phyloP scores from a whole-genome alignment of 2,888 invertebrate genomes.

The Lamproptera curius region DNA sequence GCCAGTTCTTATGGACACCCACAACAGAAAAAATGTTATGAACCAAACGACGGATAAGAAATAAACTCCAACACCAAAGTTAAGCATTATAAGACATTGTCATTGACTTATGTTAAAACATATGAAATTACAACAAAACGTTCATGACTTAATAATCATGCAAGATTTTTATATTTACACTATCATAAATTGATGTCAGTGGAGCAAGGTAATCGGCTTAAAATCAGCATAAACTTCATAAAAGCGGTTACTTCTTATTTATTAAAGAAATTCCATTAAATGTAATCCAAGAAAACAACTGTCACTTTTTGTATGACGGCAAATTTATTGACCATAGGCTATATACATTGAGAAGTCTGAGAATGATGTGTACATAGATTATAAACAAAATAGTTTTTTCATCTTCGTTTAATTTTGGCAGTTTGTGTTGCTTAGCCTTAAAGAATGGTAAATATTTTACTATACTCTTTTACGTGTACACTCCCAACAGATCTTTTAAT shows the following conservation, averaged over 20 bases:
- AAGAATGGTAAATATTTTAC: too few species aligned
- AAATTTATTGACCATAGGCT: too few species aligned
- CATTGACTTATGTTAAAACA: constrained; percentile 8
- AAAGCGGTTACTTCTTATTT: background rate
- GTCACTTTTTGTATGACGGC: too few species aligned
- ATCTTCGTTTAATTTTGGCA: too few species aligned
- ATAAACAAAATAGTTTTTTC: too few species aligned
- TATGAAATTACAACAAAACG: constrained; percentile 1
- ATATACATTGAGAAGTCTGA: too few species aligned
- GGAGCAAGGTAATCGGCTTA: background rate
- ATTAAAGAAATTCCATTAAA: constrained; percentile 8
- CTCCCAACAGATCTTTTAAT: too few species aligned
- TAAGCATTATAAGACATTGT: constrained; percentile 41
- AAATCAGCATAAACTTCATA: constrained; percentile 1
- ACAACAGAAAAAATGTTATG: constrained; percentile 79
- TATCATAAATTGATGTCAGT: background rate
- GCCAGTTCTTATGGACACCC: constrained; percentile 81
- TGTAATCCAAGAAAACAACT: too few species aligned
- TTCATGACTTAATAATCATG: constrained; percentile 8
- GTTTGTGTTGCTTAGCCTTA: too few species aligned
- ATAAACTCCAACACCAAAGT: constrained; percentile 82
- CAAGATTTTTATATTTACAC: constrained; percentile 6
- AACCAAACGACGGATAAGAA: constrained; percentile 82
- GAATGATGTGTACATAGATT: too few species aligned
- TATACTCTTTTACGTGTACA: too few species aligned